phyloP scores from a whole-genome alignment of 2,113 vertebrate genomes.

The Corvus cornix region DNA sequence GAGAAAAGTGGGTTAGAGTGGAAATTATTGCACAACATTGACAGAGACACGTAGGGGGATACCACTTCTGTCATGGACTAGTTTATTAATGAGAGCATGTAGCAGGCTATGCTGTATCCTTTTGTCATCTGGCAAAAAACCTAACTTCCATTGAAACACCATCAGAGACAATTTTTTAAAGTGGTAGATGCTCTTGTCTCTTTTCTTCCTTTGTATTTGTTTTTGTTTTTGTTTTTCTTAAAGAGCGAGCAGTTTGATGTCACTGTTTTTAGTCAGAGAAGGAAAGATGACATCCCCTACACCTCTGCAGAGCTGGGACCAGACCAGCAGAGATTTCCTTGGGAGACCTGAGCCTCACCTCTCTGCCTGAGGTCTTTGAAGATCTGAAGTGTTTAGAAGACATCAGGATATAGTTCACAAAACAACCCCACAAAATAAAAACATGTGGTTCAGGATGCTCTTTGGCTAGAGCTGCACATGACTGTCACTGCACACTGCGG shows the following conservation, averaged over 20 bases:
- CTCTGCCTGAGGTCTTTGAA: neutral
- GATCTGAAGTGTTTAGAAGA: neutral
- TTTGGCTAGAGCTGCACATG: accelerated
- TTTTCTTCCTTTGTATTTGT: neutral
- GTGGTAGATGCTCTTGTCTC: neutral
- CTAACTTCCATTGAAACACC: neutral
- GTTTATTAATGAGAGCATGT: neutral
- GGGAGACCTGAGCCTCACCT: neutral
- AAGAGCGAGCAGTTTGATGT: neutral
- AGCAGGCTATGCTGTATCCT: neutral
- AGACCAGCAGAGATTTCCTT: neutral
- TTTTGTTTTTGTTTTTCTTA: neutral
- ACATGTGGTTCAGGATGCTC: accelerated
- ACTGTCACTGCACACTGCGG: accelerated
- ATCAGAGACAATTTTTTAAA: neutral
- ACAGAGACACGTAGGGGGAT: neutral
- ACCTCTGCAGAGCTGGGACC: neutral
- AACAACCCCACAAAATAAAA: neutral
- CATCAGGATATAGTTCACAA: accelerated
- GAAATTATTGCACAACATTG: slow-evolving; percentile 17
- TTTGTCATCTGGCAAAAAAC: neutral
- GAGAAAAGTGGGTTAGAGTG: slow-evolving; percentile 20
- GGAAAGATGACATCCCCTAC: neutral
- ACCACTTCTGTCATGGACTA: neutral
- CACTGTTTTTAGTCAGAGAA: neutral